These are phyloP conservation scores for Syngnathus scovelli DNA, from an alignment of 2,113 vertebrate genomes.

Conservation along the genomic window DNA sequence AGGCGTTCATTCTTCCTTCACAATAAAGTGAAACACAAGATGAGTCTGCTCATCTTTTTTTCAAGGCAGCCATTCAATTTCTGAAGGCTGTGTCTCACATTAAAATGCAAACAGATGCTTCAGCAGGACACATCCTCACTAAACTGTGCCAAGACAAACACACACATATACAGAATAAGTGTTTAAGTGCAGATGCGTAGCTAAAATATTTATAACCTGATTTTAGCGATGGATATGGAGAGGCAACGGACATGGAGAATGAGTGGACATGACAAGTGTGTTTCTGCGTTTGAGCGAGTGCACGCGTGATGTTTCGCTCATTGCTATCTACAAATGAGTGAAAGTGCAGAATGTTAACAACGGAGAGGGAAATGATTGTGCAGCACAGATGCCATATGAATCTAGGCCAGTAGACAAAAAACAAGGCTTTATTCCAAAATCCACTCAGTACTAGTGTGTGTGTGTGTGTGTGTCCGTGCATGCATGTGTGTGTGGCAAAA, in stretches of 20 bases:
- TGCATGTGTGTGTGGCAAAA: neutral
- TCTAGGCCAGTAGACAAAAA: constrained; percentile 61
- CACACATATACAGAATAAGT: constrained; percentile 23
- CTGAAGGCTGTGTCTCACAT: constrained; percentile 11
- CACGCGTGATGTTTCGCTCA: neutral
- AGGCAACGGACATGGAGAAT: constrained; percentile 1
- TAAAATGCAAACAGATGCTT: constrained; percentile 37
- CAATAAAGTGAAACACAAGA: neutral
- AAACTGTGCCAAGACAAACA: constrained; percentile 12
- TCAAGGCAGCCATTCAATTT: constrained; percentile 8
- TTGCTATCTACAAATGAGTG: constrained; percentile 1
- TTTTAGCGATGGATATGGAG: constrained; percentile 22
- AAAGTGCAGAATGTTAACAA: constrained; percentile 33
- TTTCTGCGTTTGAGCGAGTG: constrained; percentile 8
- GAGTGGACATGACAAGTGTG: constrained; percentile 20
- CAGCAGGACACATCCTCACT: constrained; percentile 19
- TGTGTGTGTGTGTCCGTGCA: constrained; percentile 24
- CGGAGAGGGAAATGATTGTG: constrained; percentile 47
- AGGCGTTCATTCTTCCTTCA: neutral
- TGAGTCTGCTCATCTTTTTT: neutral
- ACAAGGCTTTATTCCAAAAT: constrained; percentile 62
- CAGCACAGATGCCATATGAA: constrained; percentile 67
- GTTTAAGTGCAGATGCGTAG: constrained; percentile 45
- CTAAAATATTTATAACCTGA: constrained; percentile 64
- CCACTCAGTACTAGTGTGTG: constrained; percentile 45